A percentile compares a stretch with the other conserved stretches of the same genome.
Evolutionary conservation across 2,113 vertebrate species (phyloP).

Genomic region (Blennius ocellaris): DNA sequence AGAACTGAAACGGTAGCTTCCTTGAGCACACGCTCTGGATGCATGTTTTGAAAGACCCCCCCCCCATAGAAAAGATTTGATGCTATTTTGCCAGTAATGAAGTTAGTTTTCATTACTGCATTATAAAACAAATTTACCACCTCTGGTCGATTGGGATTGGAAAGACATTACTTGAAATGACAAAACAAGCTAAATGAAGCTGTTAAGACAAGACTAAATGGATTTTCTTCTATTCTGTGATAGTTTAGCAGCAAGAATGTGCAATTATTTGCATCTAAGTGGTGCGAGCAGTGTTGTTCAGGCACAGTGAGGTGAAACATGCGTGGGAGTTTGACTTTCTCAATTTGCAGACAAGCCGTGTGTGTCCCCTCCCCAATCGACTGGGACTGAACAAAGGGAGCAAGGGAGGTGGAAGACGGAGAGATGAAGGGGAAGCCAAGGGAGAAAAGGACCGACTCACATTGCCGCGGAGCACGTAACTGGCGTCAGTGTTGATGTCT

Average conservation of each 20-base stretch:
- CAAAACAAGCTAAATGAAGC: background rate
- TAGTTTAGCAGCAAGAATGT: background rate
- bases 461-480: conserved; percentile 97
- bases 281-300: conserved; percentile 11
- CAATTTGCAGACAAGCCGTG: background rate
- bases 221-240: background rate
- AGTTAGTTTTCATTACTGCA: too few species aligned
- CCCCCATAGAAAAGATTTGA: too few species aligned
- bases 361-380: background rate
- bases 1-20: too few species aligned
- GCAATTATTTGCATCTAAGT: background rate
- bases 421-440: background rate
- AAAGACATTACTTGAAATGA: background rate
- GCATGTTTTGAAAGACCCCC: too few species aligned
- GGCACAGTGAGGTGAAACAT: background rate
- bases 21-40: too few species aligned
- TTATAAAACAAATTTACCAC: too few species aligned
- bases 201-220: background rate
- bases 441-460: conserved; percentile 84
- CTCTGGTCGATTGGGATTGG: background rate
- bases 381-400: background rate
- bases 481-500: conserved; percentile 97
- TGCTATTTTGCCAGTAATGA: too few species aligned
- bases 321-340: background rate
- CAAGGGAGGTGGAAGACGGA: background rate